A percentile compares a stretch with the other conserved stretches of the same genome.
Conservation (phyloP, 2,888 invertebrate genomes). For the Catocala sponsa region DNA sequence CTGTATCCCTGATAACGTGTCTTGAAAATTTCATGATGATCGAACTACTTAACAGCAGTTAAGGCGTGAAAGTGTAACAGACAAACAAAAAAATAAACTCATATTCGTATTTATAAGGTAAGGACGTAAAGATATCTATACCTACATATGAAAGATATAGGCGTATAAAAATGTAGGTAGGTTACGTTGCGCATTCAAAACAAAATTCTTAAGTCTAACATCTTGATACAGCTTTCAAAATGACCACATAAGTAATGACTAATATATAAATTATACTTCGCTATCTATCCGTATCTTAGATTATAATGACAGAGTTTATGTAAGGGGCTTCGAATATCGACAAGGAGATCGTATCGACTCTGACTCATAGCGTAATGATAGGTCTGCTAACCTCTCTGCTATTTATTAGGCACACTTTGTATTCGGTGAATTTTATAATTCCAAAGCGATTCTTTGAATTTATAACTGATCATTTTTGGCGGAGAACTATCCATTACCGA, state of each 20-base stretch:
- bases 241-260: slow-evolving; percentile 42
- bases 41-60: too few species aligned
- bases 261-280: slow-evolving; percentile 51
- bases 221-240: slow-evolving; percentile 49
- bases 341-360: slow-evolving; percentile 61
- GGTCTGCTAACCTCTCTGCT: slow-evolving; percentile 62
- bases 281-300: slow-evolving; percentile 47
- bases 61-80: too few species aligned
- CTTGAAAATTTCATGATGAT: too few species aligned
- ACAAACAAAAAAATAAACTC: too few species aligned
- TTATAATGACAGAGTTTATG: slow-evolving; percentile 59
- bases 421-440: slow-evolving; percentile 69
- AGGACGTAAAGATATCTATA: too few species aligned
- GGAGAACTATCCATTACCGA: slow-evolving; percentile 49
- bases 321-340: slow-evolving; percentile 47
- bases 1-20: too few species aligned
- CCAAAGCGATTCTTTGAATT: slow-evolving; percentile 59
- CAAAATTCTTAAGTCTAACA: slow-evolving; percentile 25
- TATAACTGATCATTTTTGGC: slow-evolving; percentile 55
- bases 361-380: slow-evolving; percentile 76
- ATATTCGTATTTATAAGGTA: too few species aligned
- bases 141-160: too few species aligned
- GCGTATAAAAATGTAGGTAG: too few species aligned
- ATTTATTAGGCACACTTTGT: slow-evolving; percentile 67
- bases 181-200: slow-evolving; percentile 4